phyloP scores from a whole-genome alignment of 2,797 vertebrate genomes.

The Onychomys torridus region DNA sequence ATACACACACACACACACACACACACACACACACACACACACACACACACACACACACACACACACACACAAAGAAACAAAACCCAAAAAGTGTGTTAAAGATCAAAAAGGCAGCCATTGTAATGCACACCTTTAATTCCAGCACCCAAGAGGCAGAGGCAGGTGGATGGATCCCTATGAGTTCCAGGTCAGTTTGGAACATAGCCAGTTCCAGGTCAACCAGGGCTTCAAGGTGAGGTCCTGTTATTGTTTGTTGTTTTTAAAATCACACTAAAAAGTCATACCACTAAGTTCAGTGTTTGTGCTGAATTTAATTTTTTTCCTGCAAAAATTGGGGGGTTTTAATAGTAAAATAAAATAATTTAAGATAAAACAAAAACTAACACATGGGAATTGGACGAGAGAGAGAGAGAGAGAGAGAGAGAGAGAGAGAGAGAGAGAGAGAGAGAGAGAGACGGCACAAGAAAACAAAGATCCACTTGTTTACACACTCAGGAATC shows the following conservation, averaged over 20 bases:
- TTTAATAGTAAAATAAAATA: not conserved
- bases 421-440: not conserved
- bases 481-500: not conserved
- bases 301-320: not conserved
- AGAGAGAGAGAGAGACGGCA: not conserved
- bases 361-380: not conserved
- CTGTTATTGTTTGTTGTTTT: not conserved
- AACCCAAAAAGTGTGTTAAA: not conserved
- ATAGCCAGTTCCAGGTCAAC: not conserved
- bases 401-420: no score
- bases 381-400: not conserved
- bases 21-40: no score
- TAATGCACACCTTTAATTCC: not conserved
- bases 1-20: no score
- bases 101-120: not conserved
- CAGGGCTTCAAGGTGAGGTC: not conserved
- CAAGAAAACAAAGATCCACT: not conserved
- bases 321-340: not conserved
- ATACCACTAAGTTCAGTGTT: not conserved
- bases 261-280: not conserved
- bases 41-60: not conserved
- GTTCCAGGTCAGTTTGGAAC: not conserved
- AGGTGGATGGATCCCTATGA: not conserved
- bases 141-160: not conserved
- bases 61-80: not conserved